These are phyloP conservation scores for Conus ventricosus DNA, from an alignment of 1,140 invertebrate genomes.

Conservation along the genomic window DNA sequence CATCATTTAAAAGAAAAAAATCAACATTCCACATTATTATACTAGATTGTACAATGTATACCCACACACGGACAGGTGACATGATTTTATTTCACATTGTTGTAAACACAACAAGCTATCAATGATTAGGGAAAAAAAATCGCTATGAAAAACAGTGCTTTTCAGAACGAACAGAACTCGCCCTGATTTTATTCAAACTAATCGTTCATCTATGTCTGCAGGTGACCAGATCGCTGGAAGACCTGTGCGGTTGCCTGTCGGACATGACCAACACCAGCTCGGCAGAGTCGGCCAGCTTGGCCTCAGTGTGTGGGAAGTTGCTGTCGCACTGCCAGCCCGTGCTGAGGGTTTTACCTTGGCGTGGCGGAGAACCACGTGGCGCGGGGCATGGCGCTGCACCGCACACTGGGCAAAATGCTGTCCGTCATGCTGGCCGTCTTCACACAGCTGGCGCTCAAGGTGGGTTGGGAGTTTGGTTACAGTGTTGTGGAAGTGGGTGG, in stretches of 20 bases:
- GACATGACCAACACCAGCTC: constrained; percentile 24
- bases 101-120: too few species aligned
- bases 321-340: constrained; percentile 76
- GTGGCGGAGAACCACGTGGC: constrained; percentile 87
- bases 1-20: too few species aligned
- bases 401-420: constrained; percentile 87
- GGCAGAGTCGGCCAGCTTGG: constrained; percentile 12
- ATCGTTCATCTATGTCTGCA: constrained; percentile 17
- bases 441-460: constrained; percentile 87
- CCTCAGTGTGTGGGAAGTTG: constrained; percentile 27
- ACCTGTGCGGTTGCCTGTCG: constrained; percentile 8
- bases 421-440: constrained; percentile 90
- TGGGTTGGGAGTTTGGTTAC: constrained; percentile 54
- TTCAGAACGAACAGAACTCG: background rate
- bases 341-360: constrained; percentile 86
- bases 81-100: too few species aligned
- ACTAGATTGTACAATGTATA: too few species aligned
- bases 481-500: background rate
- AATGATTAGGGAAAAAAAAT: too few species aligned
- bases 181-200: background rate
- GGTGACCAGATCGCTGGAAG: constrained; percentile 39
- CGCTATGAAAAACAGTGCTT: background rate
- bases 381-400: constrained; percentile 84
- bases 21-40: too few species aligned
- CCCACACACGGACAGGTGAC: too few species aligned